Base-by-base conservation (phyloP, 1,140 invertebrate species). In the Saccostrea glomerata region DNA sequence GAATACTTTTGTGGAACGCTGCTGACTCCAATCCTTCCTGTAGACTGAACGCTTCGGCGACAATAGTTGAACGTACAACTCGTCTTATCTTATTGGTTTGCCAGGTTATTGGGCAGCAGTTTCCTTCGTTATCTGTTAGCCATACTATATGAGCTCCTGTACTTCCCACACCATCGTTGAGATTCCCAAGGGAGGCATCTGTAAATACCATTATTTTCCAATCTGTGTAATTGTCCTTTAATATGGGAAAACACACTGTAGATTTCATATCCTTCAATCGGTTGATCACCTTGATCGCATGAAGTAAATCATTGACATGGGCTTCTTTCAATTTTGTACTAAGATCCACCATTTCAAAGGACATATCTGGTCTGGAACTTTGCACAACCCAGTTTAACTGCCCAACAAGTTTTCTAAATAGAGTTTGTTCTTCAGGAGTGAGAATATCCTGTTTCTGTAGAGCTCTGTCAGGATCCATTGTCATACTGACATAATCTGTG, bases 61-160 rank as follows among this genome's bases (percentile, higher is more conserved):
- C 87, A 23, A 88, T 86, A 47, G 87, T 88, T 15, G 87, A 88
- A 2, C 84, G 82, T 55, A 88, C 87, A 20, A 88, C 84, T 36
- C 84, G 55, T 63, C 85, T 88, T 36, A 88, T 63, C 85, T 86
- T 36, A 88, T 88, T 47, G 82, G 84, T 60, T 77, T 88, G 82
- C 82, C 84, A 88, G 1, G 20, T 47, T 17, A 88, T 82, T n/a
- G 84, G 87, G 63, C 84, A 88, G 47, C 85, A 88, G 20, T 85
- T 88, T 17, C 86, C 87, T 82, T 70, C 30, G 15, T 58, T 77
- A 82, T 87, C 89, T 40, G 25, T 82, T 20, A 89, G 25, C 77
- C 87, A 88, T 20, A 90, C 30, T 17, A 90, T 9, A 83, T 88
- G 55, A 17, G 86, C 15, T 66, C 60, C 60, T n/a, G 60, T n/a